A percentile compares a stretch with the other conserved stretches of the same genome.
Evolutionary conservation across 2,113 vertebrate genomes (phyloP).

Genomic region (Otolemur garnettii): DNA sequence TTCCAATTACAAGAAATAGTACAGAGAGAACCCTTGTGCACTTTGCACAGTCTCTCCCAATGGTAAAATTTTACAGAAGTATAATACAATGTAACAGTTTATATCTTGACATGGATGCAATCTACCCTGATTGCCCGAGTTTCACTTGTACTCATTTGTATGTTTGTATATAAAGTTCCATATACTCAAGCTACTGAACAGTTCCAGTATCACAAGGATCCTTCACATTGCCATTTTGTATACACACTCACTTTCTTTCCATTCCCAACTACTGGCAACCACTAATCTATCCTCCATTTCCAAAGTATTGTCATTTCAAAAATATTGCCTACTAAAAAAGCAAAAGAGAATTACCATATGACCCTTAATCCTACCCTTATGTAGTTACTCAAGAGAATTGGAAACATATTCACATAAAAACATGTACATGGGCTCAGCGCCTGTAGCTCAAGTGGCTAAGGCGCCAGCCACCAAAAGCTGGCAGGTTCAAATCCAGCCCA

Average conservation of each 20-base stretch:
- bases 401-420: constrained; percentile 28
- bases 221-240: not conserved
- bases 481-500: no score
- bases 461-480: no score
- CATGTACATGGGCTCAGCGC: not conserved
- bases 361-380: not conserved
- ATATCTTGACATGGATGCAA: not conserved
- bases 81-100: not conserved
- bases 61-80: not conserved
- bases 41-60: not conserved
- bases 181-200: not conserved
- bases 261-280: not conserved
- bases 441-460: no score
- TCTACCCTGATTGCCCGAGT: not conserved
- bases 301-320: constrained; percentile 16
- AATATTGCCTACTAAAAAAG: not conserved
- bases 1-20: constrained; percentile 22
- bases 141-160: not conserved
- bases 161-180: not conserved
- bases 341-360: constrained; percentile 14
- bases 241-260: not conserved
- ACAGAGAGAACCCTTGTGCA: not conserved
- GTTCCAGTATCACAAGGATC: not conserved
- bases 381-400: not conserved
- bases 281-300: not conserved